These are phyloP conservation scores for Scaptomyza tumidula DNA, from an alignment of 2,888 invertebrate genomes.

Conservation along the genomic window DNA sequence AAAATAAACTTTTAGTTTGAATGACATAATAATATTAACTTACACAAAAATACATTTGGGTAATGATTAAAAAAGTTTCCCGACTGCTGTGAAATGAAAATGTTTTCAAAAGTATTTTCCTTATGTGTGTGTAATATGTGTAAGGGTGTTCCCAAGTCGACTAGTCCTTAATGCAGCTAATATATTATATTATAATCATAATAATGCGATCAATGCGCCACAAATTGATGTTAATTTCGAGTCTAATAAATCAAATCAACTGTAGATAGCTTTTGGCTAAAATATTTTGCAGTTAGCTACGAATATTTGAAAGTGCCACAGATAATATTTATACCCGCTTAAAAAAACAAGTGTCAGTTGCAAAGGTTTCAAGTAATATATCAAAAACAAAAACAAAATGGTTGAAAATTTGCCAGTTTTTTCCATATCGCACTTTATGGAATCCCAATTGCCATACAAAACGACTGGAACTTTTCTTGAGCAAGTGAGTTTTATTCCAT, in stretches of 20 bases:
- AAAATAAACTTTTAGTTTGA: too few species aligned
- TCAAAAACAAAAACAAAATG: conserved; percentile 61
- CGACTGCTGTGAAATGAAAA: too few species aligned
- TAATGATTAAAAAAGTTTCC: too few species aligned
- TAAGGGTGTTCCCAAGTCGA: conserved; percentile 12
- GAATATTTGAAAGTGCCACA: conserved; percentile 34
- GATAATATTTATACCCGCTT: conserved; percentile 37
- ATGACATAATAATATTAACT: too few species aligned
- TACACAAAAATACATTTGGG: too few species aligned
- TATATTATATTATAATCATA: conserved; percentile 17
- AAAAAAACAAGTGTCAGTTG: conserved; percentile 4
- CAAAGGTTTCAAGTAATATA: conserved; percentile 31
- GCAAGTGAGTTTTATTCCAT: conserved; percentile 57
- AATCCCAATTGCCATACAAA: conserved; percentile 53
- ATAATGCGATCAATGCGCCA: conserved; percentile 25
- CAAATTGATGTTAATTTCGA: conserved; percentile 74
- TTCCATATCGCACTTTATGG: conserved; percentile 79
- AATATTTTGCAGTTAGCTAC: conserved; percentile 32
- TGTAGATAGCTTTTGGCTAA: conserved; percentile 22
- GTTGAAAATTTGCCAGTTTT: conserved; percentile 69
- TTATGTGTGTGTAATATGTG: too few species aligned
- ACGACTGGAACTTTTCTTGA: conserved; percentile 17
- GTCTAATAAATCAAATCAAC: conserved; percentile 51
- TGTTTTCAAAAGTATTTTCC: too few species aligned
- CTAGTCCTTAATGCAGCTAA: not conserved